Conservation (phyloP, 35 echinoderm and acorn worm species). For the Nesometra sesokonis region DNA sequence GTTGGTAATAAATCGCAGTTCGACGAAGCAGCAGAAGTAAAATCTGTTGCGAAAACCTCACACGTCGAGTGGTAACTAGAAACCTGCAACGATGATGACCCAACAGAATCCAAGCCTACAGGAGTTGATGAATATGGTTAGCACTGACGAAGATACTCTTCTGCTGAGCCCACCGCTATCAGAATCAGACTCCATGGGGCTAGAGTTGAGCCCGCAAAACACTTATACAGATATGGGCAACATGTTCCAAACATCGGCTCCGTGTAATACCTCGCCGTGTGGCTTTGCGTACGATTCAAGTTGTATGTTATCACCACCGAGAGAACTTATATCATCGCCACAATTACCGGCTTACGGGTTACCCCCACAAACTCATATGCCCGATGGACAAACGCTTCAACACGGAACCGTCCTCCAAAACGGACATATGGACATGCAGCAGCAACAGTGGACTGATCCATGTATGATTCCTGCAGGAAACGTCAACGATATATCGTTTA, state of each 20-base stretch:
- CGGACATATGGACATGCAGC: neutral
- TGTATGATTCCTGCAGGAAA: neutral
- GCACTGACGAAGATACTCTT: neutral
- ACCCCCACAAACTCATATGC: neutral
- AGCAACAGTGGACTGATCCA: neutral
- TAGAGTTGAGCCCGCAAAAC: neutral
- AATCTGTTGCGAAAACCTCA: neutral
- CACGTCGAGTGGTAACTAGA: neutral
- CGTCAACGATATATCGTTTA: neutral
- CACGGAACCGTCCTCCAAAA: neutral
- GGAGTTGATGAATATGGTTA: neutral
- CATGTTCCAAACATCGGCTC: neutral
- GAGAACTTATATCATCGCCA: neutral
- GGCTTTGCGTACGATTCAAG: neutral
- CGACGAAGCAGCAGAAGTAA: neutral
- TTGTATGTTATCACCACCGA: neutral
- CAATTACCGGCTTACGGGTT: neutral
- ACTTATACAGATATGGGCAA: neutral
- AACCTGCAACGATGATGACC: neutral
- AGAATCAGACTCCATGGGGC: neutral
- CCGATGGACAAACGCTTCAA: neutral
- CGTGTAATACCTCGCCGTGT: neutral
- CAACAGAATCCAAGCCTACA: neutral
- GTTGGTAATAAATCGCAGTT: neutral
- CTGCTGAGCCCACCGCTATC: neutral